Percentiles rank a stretch among this genome's conserved stretches.
These are phyloP conservation scores for Chymomyza procnemis DNA, from an alignment of 2,888 invertebrate species.

Conservation along the genomic window DNA sequence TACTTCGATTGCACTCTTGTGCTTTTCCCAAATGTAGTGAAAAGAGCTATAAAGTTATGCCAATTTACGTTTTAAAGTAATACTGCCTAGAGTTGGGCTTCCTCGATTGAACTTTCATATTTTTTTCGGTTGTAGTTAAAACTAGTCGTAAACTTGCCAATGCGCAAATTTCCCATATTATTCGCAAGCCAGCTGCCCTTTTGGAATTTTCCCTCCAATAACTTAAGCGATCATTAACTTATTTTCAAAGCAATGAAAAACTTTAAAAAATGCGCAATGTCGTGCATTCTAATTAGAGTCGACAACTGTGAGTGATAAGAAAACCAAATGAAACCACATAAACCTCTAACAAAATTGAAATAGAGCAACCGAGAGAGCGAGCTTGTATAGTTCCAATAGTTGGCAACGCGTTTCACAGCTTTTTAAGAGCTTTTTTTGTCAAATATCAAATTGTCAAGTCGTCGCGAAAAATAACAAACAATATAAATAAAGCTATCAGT, in stretches of 20 bases:
- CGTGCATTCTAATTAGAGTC: background rate
- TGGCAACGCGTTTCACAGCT: background rate
- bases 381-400: background rate
- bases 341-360: background rate
- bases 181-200: too few relatives aligned
- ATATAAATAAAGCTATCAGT: background rate
- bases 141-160: too few relatives aligned
- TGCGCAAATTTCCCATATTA: too few relatives aligned
- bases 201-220: too few relatives aligned
- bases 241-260: background rate
- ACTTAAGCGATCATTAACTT: background rate
- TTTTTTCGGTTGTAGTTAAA: too few relatives aligned
- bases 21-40: too few relatives aligned
- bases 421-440: background rate
- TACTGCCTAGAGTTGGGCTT: too few relatives aligned
- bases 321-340: background rate
- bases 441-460: background rate
- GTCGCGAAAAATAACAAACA: background rate
- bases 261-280: background rate
- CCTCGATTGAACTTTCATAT: too few relatives aligned
- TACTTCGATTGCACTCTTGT: too few relatives aligned
- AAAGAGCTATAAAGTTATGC: too few relatives aligned
- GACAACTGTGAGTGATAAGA: slow-evolving; percentile 36
- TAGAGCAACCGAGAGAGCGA: background rate
- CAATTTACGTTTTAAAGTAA: too few relatives aligned